Evolutionary conservation across 1,140 invertebrate species (phyloP), one percentile per base, ranked within the genome.

Genomic region (Eciton burchellii): DNA sequence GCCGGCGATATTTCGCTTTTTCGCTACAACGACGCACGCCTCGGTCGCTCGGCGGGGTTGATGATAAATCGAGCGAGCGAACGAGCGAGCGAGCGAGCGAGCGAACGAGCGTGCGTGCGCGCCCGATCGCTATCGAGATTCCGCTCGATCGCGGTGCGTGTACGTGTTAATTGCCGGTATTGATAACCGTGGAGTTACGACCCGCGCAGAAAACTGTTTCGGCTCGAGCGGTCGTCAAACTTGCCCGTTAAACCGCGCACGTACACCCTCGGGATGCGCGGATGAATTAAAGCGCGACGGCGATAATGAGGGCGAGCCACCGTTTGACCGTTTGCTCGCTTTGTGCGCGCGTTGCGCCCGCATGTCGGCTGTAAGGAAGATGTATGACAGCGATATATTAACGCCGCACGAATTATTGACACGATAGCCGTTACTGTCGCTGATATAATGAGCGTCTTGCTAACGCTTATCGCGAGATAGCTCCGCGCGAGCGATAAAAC

Each of bases 381-480:
- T 79, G 70, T 79, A 79, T 56, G 24, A 68, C 35, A 35, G 24
- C 74, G 49, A 57, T 79, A 79, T 79, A 79, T 79, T 79, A 70
- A 35, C 62, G 41, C 47, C 41, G 63, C 52, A 21, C 74, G 74
- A 79, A 79, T 79, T 79, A 79, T 79, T 79, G 74, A 79, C 63
- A 79, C 63, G 74, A 70, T 77, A 56, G 62, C 74, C 29, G 74
- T 77, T 77, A 68, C 73, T 54, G 74, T 68, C 66, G 21, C 74
- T 77, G 74, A 77, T 77, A 77, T 45, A 77, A 47, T 70, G 66
- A 79, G 49, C 74, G 63, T 79, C 74, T 79, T 79, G 74, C 74
- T 49, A 68, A 70, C 56, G 49, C 74, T 79, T 79, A 79, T 79
- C 56, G 74, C 35, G n/a, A 12, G 12, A 76, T 65, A 76, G 52